These are phyloP conservation scores for Calameuta pallipes DNA, from an alignment of 2,888 invertebrate species.

Conservation along the genomic window DNA sequence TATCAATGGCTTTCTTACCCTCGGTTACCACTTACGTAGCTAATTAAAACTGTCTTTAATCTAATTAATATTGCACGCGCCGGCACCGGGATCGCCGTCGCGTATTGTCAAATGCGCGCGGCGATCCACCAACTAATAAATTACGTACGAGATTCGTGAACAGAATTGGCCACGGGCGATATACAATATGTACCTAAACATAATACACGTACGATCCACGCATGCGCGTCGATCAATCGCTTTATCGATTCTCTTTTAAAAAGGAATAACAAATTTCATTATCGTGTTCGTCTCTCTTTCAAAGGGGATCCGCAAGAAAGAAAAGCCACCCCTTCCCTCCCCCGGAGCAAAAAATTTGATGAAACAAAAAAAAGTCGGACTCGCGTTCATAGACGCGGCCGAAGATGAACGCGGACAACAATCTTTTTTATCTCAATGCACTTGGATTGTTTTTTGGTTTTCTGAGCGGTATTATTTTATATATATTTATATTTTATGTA, in stretches of 20 bases:
- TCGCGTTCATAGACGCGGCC: no score
- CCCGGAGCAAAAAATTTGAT: no score
- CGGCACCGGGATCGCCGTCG: slow-evolving; percentile 55
- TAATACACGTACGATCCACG: neutral
- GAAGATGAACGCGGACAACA: no score
- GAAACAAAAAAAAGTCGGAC: no score
- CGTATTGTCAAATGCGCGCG: slow-evolving; percentile 18
- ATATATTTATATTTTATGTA: slow-evolving; percentile 31
- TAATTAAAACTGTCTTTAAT: slow-evolving; percentile 36
- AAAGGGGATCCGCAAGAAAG: no score
- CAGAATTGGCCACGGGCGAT: neutral
- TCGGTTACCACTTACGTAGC: slow-evolving; percentile 33
- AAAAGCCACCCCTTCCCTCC: no score
- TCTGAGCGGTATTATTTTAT: slow-evolving; percentile 32
- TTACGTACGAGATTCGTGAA: slow-evolving; percentile 29
- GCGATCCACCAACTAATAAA: slow-evolving; percentile 29
- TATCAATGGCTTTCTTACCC: slow-evolving; percentile 9
- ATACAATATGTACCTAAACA: no score
- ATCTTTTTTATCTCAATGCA: neutral
- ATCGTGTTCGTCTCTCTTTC: neutral
- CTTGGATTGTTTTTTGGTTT: slow-evolving; percentile 24
- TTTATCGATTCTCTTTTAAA: neutral
- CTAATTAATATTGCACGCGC: slow-evolving; percentile 65
- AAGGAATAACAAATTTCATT: slow-evolving; percentile 8
- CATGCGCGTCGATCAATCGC: neutral